Evolutionary conservation across 1,140 invertebrate species (phyloP).

Genomic region (honey bee (Apis mellifera)): DNA sequence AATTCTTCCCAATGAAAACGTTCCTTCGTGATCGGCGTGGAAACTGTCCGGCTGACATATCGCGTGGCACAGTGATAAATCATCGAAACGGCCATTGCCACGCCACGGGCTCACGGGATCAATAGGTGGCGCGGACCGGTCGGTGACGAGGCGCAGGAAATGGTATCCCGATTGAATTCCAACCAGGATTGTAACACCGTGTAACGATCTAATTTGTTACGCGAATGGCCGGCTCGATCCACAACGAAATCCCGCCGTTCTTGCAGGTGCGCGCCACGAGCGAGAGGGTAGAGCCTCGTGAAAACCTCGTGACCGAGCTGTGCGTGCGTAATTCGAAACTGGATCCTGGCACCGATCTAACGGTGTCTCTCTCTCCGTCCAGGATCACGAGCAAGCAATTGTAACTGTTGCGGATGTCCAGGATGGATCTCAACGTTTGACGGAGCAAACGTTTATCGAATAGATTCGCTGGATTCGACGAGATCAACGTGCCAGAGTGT

Average conservation of each 20-base stretch:
- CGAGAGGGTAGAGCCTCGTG: conserved; percentile 16
- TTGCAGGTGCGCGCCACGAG: conserved; percentile 8
- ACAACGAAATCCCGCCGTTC: conserved; percentile 40
- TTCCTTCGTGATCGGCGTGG: conserved; percentile 11
- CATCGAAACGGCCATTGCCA: conserved; percentile 18
- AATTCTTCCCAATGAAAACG: conserved; percentile 24
- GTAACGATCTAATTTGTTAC: conserved; percentile 64
- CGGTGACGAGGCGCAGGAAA: conserved; percentile 35
- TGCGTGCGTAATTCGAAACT: conserved; percentile 23
- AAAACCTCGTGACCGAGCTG: conserved; percentile 4
- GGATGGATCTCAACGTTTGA: not conserved
- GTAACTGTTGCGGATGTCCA: not conserved
- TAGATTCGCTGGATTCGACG: not conserved
- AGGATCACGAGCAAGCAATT: conserved; percentile 8
- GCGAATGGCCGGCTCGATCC: conserved; percentile 29
- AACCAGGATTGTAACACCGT: conserved; percentile 36
- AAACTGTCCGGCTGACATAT: conserved; percentile 31
- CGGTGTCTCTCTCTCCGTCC: conserved; percentile 7
- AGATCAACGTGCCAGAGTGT: no score
- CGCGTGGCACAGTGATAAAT: conserved; percentile 34
- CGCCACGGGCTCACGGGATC: conserved; percentile 38
- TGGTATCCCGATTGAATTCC: conserved; percentile 50
- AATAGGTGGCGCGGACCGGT: conserved; percentile 39
- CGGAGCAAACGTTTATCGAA: no score
- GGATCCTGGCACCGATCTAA: not conserved